Percentiles rank a stretch among this genome's conserved stretches.
Conservation (phyloP, 2,113 vertebrate genomes). For the Caretta caretta region DNA sequence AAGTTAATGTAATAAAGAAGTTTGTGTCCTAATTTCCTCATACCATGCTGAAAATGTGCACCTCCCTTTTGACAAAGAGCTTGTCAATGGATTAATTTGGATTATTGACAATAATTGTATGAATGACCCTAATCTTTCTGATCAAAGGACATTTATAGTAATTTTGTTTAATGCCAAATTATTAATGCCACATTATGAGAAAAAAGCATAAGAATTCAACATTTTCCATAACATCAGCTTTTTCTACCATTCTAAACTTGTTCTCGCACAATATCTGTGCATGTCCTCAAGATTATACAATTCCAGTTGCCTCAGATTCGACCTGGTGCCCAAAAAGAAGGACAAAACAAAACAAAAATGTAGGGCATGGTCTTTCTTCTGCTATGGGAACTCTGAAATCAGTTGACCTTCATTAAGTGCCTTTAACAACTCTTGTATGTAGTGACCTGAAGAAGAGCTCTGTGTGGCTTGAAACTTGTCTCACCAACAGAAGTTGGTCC, state of each 20-base stretch:
- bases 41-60: conserved; percentile 48
- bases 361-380: conserved; percentile 28
- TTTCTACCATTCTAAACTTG: conserved; percentile 17
- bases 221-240: conserved; percentile 32
- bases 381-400: conserved; percentile 35
- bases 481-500: neutral
- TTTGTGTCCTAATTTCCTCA: conserved; percentile 55
- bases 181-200: neutral
- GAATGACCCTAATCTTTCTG: conserved; percentile 32
- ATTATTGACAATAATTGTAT: conserved; percentile 53
- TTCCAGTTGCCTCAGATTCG: neutral
- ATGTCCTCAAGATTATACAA: neutral
- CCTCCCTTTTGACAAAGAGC: neutral
- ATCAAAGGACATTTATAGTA: conserved; percentile 50
- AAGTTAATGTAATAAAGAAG: conserved; percentile 57
- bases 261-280: conserved; percentile 10
- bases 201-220: neutral
- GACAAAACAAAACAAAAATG: neutral
- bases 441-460: neutral
- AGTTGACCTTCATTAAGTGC: conserved; percentile 52
- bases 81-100: neutral
- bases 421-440: neutral
- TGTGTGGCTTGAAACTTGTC: neutral
- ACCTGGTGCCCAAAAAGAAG: neutral
- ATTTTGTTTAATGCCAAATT: conserved; percentile 42